Conservation (phyloP, 2,888 invertebrate species). For the Heliconius cydno region DNA sequence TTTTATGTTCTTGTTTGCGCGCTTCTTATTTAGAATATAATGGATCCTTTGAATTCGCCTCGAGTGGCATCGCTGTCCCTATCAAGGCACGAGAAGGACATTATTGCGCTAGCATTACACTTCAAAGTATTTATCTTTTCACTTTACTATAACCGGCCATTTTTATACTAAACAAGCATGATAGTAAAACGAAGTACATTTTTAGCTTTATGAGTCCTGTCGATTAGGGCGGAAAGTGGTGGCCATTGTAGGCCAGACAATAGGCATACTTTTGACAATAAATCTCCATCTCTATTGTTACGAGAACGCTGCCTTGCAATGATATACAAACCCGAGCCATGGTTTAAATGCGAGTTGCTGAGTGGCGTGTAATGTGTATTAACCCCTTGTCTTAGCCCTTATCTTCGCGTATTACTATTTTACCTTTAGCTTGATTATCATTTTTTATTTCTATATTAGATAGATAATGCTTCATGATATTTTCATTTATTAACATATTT, state of each 20-base stretch:
- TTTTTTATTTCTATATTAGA: too few relatives aligned
- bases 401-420: neutral
- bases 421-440: neutral
- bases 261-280: slow-evolving; percentile 34
- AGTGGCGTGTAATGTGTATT: slow-evolving; percentile 8
- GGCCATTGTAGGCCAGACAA: slow-evolving; percentile 39
- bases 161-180: neutral
- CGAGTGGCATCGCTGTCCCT: slow-evolving; percentile 31
- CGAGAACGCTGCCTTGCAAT: slow-evolving; percentile 19
- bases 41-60: slow-evolving; percentile 34
- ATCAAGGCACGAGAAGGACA: slow-evolving; percentile 5
- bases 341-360: neutral
- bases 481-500: too few relatives aligned
- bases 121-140: slow-evolving; percentile 19
- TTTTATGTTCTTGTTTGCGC: slow-evolving; percentile 44
- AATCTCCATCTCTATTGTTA: slow-evolving; percentile 33
- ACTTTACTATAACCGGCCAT: neutral
- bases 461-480: too few relatives aligned
- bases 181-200: slow-evolving; percentile 26
- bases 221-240: slow-evolving; percentile 37
- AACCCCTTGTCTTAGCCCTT: neutral
- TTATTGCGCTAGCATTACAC: neutral
- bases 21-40: slow-evolving; percentile 36
- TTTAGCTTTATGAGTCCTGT: slow-evolving; percentile 27
- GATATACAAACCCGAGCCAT: slow-evolving; percentile 22